Percentiles rank a stretch among this genome's conserved stretches.
Conservation (phyloP, 2,888 invertebrate species). For the Entomobrya multifasciata region DNA sequence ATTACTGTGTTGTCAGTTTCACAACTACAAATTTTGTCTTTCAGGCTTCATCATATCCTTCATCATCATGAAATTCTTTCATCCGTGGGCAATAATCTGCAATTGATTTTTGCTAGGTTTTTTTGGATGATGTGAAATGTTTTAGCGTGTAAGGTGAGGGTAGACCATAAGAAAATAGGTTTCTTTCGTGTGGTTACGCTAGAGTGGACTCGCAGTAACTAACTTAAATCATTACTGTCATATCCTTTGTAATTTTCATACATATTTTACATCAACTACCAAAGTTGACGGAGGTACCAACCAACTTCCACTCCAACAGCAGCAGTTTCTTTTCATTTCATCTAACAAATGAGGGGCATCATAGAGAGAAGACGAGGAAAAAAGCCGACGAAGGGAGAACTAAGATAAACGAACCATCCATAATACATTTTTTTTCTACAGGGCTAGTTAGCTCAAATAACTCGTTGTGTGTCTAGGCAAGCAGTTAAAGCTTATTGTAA, state of each 20-base stretch:
- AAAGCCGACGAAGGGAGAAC: not conserved
- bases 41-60: constrained; percentile 28
- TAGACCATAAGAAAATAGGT: constrained; percentile 10
- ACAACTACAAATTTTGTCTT: constrained; percentile 8
- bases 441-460: constrained; percentile 7
- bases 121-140: no score
- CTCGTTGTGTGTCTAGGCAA: not conserved
- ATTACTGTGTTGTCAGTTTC: not conserved
- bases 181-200: constrained; percentile 35
- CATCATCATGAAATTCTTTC: constrained; percentile 19
- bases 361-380: not conserved
- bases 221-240: constrained; percentile 71
- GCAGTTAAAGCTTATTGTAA: no score
- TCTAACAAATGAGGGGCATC: not conserved
- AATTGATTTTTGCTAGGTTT: constrained; percentile 63
- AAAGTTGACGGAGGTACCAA: not conserved
- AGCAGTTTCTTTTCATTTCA: not conserved
- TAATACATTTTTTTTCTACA: not conserved
- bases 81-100: constrained; percentile 66
- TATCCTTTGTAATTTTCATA: constrained; percentile 62
- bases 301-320: not conserved
- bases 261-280: constrained; percentile 3
- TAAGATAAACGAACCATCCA: constrained; percentile 12
- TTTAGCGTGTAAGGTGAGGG: not conserved
- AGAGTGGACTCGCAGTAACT: constrained; percentile 62